Conservation (phyloP, 2,888 invertebrate genomes). For the Drosophila ezoana region DNA sequence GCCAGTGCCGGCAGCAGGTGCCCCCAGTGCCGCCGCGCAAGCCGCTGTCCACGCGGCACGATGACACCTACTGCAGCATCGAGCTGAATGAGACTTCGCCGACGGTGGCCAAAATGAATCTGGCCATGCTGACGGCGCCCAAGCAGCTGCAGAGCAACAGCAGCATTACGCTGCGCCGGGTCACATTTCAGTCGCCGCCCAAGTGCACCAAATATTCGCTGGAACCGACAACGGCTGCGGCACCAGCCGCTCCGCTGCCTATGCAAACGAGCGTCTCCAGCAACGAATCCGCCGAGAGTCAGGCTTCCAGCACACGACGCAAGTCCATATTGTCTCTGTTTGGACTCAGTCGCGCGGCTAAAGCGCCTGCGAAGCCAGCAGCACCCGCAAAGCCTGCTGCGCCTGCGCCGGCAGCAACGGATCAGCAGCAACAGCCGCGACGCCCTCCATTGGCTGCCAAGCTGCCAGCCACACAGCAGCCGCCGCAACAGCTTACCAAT, state of each 20-base stretch:
- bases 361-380: slow-evolving; percentile 42
- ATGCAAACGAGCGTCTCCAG: slow-evolving; percentile 81
- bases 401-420: background rate
- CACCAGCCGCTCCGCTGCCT: slow-evolving; percentile 20
- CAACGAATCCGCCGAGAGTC: slow-evolving; percentile 78
- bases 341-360: slow-evolving; percentile 70
- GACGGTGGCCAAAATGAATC: slow-evolving; percentile 82
- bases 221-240: slow-evolving; percentile 42
- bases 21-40: slow-evolving; percentile 71
- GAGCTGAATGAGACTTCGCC: slow-evolving; percentile 82
- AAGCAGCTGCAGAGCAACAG: slow-evolving; percentile 62
- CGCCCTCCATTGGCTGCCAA: slow-evolving; percentile 57
- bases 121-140: slow-evolving; percentile 73
- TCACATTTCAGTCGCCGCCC: slow-evolving; percentile 83
- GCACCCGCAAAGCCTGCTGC: slow-evolving; percentile 14
- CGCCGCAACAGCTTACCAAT: slow-evolving; percentile 57
- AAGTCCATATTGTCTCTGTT: slow-evolving; percentile 82
- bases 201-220: slow-evolving; percentile 64
- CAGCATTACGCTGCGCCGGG: slow-evolving; percentile 64
- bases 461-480: slow-evolving; percentile 47
- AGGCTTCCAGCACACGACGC: slow-evolving; percentile 72
- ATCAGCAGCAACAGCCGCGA: slow-evolving; percentile 4
- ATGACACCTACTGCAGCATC: slow-evolving; percentile 83
- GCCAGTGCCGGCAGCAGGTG: slow-evolving; percentile 20
- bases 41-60: slow-evolving; percentile 46